Evolutionary conservation across 2,797 vertebrate species (phyloP), one percentile per base, ranked within the genome.

Genomic region (Crax fasciolata): DNA sequence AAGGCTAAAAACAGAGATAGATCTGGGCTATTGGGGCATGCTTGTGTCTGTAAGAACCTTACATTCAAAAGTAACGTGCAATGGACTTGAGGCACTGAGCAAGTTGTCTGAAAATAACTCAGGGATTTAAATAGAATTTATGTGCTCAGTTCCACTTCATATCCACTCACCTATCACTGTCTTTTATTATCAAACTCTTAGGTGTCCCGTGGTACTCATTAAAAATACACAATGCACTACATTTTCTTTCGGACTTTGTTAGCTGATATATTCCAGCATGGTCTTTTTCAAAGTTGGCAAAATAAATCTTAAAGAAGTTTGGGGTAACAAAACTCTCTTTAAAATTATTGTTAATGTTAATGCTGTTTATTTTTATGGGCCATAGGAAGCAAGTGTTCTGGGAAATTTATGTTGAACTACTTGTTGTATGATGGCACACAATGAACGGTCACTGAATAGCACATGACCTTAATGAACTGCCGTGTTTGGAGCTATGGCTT

Each of bases 201-300:
- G 2, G 11, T 80, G 72, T 32, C 28, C 61, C 49, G n/a, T 65
- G 44, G 32, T 84, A 59, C 54, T 77, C 54, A 66, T 46, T 68
- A 61, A 89, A 94, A 91, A 85, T 71, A 55, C 3, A 43, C 44
- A 32, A n/a, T 66, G 35, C n/a, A 41, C 72, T 74, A 30, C 43
- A 74, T 83, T 91, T 89, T 27, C 52, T 79, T 80, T 44, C 83
- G 23, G 15, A 71, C 16, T 91, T 87, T 77, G 28, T 66, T 77
- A 70, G n/a, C 44, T 74, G 35, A 12, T 57, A 38, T 15, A 74
- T 91, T 87, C n/a, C 68, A 85, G 24, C 57, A 59, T 43, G 30
- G 9, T 70, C 52, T 86, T 84, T 70, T 44, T 67, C 48, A 55
- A 59, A 63, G 52, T 66, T 72, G 43, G 25, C 52, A 87, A 85